phyloP scores from a whole-genome alignment of 2,888 invertebrate species.

The Hymenopus coronatus region DNA sequence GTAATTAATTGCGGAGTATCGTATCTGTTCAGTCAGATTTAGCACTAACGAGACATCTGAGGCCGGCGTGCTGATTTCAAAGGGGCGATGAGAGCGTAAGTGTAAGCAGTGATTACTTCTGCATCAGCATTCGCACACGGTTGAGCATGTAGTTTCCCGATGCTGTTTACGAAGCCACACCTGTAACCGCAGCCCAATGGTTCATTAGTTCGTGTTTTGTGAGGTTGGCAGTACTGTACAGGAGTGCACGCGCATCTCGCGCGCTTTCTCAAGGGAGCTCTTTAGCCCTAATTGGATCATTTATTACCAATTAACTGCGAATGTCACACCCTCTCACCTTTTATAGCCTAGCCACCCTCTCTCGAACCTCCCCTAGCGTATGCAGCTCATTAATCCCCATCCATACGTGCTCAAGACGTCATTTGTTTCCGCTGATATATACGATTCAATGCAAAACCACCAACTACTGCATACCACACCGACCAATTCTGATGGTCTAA shows the following conservation, averaged over 20 bases:
- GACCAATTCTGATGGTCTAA: neutral
- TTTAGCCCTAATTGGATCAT: slow-evolving; percentile 30
- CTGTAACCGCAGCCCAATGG: neutral
- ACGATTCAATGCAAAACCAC: neutral
- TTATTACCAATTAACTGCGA: slow-evolving; percentile 33
- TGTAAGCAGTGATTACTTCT: neutral
- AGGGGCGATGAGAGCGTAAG: neutral
- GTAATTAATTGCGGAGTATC: too few relatives aligned
- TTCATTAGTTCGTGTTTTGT: neutral
- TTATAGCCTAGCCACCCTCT: neutral
- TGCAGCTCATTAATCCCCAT: slow-evolving; percentile 27
- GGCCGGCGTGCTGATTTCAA: neutral
- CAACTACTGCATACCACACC: neutral
- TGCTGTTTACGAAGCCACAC: neutral
- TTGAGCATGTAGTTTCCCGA: neutral
- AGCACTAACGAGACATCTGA: neutral
- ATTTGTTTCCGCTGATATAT: slow-evolving; percentile 25
- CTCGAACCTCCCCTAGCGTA: neutral
- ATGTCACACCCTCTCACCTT: slow-evolving; percentile 14
- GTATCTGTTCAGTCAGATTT: neutral
- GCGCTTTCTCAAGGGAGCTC: slow-evolving; percentile 16
- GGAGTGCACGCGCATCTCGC: neutral
- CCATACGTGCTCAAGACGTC: slow-evolving; percentile 30
- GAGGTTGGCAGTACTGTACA: neutral
- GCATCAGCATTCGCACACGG: neutral